Evolutionary conservation across 2,888 invertebrate species (phyloP), one percentile per base, ranked within the genome.

Genomic region (Erebia epiphron): DNA sequence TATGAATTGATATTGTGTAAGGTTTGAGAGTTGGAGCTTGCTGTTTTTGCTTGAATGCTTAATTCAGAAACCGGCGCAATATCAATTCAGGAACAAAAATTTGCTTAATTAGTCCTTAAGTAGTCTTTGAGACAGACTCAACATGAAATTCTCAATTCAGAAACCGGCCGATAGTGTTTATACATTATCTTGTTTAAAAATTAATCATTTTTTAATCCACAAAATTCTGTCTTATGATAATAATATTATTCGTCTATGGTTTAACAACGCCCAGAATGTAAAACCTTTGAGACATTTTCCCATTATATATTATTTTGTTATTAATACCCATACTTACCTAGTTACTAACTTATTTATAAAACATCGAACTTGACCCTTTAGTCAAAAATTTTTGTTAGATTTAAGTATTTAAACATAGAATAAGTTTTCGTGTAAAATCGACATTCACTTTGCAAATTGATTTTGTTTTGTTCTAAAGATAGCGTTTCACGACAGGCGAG

Each of bases 281-380:
- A 49, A 62, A 64, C 2, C 65, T 66, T 66, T 66, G 65, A 66
- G 65, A 66, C 43, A 66, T 66, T 56, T 66, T 43, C 5, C 14
- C 5, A 43, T 46, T 43, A 56, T 57, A 18, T 18, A 35, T 35
- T 35, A 7, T 16, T 64, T 35, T 35, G 60, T 18, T 54, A 21
- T 58, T 57, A 14, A 46, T 60, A 54, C 10, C 26, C 35, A 67
- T 9, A n/a, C 14, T 16, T 60, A 49, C 60, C 7, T 67, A 66
- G 41, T 35, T 21, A 66, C 67, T 67, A 67, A 67, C 67, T 52
- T 67, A 67, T 69, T 76, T 82, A 76, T 79, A 81, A 82, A 88
- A 89, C 89, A 90, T 91, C 88, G 88, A 92, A 91, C 87, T 88
- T 88, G 86, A 90, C 88, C 88, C 86, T 80, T 87, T 90, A 91